phyloP scores from a whole-genome alignment of 2,888 invertebrate genomes.

The Drosophila melanosoma region DNA sequence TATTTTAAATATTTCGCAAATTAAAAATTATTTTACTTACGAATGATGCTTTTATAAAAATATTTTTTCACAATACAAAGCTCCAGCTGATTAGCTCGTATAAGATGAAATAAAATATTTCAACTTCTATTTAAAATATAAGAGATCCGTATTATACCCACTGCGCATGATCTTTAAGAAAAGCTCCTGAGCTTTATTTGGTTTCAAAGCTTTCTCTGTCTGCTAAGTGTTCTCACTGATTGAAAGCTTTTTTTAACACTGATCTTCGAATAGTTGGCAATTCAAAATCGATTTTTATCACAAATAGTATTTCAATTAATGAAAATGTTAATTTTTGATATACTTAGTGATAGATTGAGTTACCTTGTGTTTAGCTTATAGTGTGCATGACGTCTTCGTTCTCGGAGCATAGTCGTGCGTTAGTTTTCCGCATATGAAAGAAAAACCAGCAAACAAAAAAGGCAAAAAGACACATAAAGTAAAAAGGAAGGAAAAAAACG shows the following conservation, averaged over 20 bases:
- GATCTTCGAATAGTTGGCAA: constrained; percentile 2
- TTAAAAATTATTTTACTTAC: not conserved
- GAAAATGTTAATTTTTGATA: constrained; percentile 19
- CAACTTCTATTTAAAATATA: constrained; percentile 1
- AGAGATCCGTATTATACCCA: constrained; percentile 1
- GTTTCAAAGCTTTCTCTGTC: not conserved
- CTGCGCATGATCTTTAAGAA: constrained; percentile 26
- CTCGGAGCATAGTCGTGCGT: constrained; percentile 90
- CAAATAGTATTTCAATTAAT: constrained; percentile 10
- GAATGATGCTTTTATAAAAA: not conserved
- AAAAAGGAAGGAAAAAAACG: constrained; percentile 36
- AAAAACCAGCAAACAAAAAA: constrained; percentile 83
- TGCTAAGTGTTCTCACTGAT: constrained; percentile 44
- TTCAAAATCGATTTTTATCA: constrained; percentile 26
- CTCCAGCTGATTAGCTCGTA: not conserved
- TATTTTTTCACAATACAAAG: not conserved
- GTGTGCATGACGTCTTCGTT: constrained; percentile 94
- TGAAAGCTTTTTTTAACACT: constrained; percentile 23
- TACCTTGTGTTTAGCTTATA: constrained; percentile 95
- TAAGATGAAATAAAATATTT: not conserved
- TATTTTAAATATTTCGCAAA: not conserved
- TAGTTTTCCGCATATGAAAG: constrained; percentile 85
- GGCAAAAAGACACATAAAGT: constrained; percentile 54
- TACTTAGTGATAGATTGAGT: constrained; percentile 73
- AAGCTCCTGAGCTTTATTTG: not conserved